Base-by-base conservation (phyloP, 2,888 invertebrate species). In the Blastobasis lacticolella region DNA sequence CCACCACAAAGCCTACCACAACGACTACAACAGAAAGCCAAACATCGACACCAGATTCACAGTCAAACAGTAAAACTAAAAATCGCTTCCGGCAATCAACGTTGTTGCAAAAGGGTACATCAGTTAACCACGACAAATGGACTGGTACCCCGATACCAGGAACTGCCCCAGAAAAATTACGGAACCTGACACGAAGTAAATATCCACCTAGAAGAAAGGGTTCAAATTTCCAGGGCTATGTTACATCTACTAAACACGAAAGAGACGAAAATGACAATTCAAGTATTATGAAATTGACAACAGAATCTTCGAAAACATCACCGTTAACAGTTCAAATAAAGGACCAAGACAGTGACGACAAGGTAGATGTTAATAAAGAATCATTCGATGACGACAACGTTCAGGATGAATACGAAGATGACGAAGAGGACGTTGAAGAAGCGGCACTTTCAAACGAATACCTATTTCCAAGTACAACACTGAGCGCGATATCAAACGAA, bases 81-180 rank as follows among this genome's bases (percentile, higher is more conserved):
- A 87, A 83, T 55, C 77, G 88, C 48, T 88, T 79, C 57, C 70
- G 88, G 62, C 80, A 82, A 61, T 83, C 88, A 9, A 85, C 84
- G 10, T 58, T 88, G 51, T 75, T 85, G 65, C 55, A 69, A 7
- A 86, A 87, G 66, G 87, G 88, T 23, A 87, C 87, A 37, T 87
- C 88, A n/a, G 75, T 84, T 0, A 88, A 86, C 52, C 85, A 86
- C 52, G 87, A 87, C 55, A 84, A 76, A 63, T 87, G 87, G 82
- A 81, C 69, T 53, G 51, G 56, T 5, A 59, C 57, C 37, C 48
- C 51, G 6, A 42, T 10, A 7, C 37, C 50, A 38, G 56, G 62
- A n/a, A 42, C 9, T 9, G 10, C 5, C 10, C 42, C 9, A 42
- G n/a, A 42, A 9, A 42, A 42, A 8, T 42, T 42, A 42, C n/a